Evolutionary conservation across 2,888 invertebrate species (phyloP), one percentile per base, ranked within the genome.

Genomic region (Stenchaetothrips biformis): DNA sequence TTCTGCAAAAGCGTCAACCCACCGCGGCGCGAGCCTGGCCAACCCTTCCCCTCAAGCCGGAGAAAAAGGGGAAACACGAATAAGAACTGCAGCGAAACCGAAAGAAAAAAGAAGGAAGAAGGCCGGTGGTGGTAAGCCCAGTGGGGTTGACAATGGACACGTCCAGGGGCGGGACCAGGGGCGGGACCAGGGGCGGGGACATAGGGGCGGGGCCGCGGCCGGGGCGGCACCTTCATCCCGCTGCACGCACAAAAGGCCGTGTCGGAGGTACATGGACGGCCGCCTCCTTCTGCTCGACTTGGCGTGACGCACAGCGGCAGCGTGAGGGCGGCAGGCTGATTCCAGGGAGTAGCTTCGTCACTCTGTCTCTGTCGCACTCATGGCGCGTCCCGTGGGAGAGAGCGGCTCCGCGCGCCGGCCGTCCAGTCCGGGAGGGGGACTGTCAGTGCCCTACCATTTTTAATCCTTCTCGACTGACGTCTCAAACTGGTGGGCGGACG

Each of bases 401-500:
- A 37, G 4, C 37, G 37, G 2, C 2, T 37, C 37, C 2, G 37
- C 37, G 37, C 37, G 37, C 37, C 37, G 4, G 4, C 37, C 37
- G 37, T 37, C 37, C 37, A 37, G 37, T 37, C 37, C 37, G 37
- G 37, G 37, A n/a, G n/a, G 37, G 37, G 37, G 25, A 74, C 67
- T 74, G 67, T 74, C 67, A 25, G 67, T 74, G 67, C 67, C 67
- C 67, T 74, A 21, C 67, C 25, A 74, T 74, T 25, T 74, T 74
- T 74, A 74, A 74, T 74, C 67, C 25, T 25, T 74, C 67, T 74
- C 11, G 67, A 74, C 67, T 74, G 67, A 74, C 67, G 67, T 13
- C 8, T 7, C 53, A 6, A 18, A 13, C 53, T 53, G 9, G 0
- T 4, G 13, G 53, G 53, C 2, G 53, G 8, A 13, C 13, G 49